Conservation (phyloP, 2,888 invertebrate species). For the Dascillus cervinus region DNA sequence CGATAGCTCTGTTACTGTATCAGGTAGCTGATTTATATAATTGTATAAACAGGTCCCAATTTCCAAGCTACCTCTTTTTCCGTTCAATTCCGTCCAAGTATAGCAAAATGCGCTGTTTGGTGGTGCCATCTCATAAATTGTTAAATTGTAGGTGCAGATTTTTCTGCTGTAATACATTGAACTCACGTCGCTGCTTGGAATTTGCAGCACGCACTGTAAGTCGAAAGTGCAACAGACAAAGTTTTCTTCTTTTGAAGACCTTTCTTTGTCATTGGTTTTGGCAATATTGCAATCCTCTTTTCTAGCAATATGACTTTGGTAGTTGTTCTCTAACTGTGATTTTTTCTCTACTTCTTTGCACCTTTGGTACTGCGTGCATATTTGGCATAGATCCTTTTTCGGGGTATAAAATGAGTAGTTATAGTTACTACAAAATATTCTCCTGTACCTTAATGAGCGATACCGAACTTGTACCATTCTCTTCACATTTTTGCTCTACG, state of each 20-base stretch:
- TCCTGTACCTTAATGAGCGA: too few relatives aligned
- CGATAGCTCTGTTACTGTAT: background rate
- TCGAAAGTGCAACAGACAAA: slow-evolving; percentile 8
- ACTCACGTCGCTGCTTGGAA: slow-evolving; percentile 5
- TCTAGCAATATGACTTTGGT: slow-evolving; percentile 3
- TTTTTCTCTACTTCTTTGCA: slow-evolving; percentile 1
- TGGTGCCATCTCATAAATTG: slow-evolving; percentile 2
- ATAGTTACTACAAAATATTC: slow-evolving; percentile 6
- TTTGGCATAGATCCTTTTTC: slow-evolving; percentile 8
- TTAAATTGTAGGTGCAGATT: slow-evolving; percentile 3
- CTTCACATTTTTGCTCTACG: slow-evolving; percentile 9
- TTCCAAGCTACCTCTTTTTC: slow-evolving; percentile 24
- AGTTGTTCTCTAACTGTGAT: slow-evolving; percentile 1
- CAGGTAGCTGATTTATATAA: slow-evolving; percentile 2
- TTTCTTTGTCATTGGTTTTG: slow-evolving; percentile 7
- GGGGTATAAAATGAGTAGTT: slow-evolving; percentile 7
- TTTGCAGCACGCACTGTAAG: slow-evolving; percentile 10
- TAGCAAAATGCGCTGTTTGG: slow-evolving; percentile 5
- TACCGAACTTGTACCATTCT: too few relatives aligned
- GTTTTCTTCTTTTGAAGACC: slow-evolving; percentile 2
- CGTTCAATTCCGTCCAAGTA: slow-evolving; percentile 5
- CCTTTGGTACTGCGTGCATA: slow-evolving; percentile 5
- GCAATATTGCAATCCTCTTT: slow-evolving; percentile 5
- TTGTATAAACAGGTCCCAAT: slow-evolving; percentile 20
- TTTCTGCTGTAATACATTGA: slow-evolving; percentile 8